Conservation (phyloP, 2,113 vertebrate genomes). For the Bufo gargarizans region DNA sequence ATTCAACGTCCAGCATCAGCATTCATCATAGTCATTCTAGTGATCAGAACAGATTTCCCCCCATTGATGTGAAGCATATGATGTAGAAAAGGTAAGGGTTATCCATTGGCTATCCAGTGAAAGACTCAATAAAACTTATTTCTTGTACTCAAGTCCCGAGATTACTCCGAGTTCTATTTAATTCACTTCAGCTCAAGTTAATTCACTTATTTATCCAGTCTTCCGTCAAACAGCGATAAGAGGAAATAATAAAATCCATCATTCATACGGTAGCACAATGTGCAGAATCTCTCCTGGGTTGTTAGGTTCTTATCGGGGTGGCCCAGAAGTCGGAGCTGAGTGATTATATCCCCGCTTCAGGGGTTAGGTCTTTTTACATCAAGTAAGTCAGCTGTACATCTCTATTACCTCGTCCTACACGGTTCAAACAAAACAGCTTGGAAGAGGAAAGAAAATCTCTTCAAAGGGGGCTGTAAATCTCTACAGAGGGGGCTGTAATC, state of each 20-base stretch:
- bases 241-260: constrained; percentile 53
- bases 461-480: neutral
- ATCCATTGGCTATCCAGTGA: neutral
- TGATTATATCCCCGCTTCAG: constrained; percentile 46
- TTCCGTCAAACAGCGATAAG: constrained; percentile 48
- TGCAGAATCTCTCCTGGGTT: constrained; percentile 14
- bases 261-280: constrained; percentile 36
- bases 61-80: neutral
- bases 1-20: neutral
- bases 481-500: neutral
- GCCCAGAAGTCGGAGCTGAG: constrained; percentile 36
- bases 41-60: neutral
- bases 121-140: neutral
- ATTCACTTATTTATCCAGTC: constrained; percentile 45
- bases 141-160: neutral
- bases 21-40: neutral
- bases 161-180: constrained; percentile 7
- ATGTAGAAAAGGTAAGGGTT: neutral
- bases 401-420: constrained; percentile 34
- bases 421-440: constrained; percentile 2
- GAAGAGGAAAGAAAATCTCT: neutral
- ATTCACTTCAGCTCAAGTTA: constrained; percentile 17
- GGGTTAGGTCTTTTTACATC: constrained; percentile 33
- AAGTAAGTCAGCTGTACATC: constrained; percentile 38
- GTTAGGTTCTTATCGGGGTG: constrained; percentile 45